Evolutionary conservation across 2,797 vertebrate species (phyloP), one percentile per base, ranked within the genome.

Genomic region (Schizopygopsis malacanthus): DNA sequence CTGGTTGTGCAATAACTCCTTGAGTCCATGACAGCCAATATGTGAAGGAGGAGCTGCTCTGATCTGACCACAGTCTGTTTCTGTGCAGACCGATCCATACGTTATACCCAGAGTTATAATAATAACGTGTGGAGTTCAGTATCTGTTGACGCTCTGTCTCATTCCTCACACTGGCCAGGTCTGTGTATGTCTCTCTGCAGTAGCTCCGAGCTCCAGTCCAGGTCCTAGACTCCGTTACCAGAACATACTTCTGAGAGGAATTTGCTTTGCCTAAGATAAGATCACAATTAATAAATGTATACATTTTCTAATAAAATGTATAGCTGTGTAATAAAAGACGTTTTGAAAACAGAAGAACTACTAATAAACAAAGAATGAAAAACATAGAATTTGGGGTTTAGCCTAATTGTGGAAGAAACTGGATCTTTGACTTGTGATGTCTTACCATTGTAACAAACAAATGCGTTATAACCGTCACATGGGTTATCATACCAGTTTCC

Each of bases 71-170:
- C 6, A 69, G 1, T 88, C 91, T 92, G 1, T 45, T 15, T 82
- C 88, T 89, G 77, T 84, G 8, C n/a, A 94, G 92, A 33, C 92
- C 92, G 0, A 93, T 92, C 93, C 93, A 93, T 16, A 54, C 0
- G 2, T 0, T 3, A 0, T 0, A 52, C 7, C 18, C 56, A 13
- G 22, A 43, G 0, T 8, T 1, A 59, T 22, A 59, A 10, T 39
- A 39, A 39, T 5, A 25, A 61, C 0, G n/a, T 6, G 4, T 28
- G 13, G 10, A 0, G 1, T 2, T 25, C 2, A 63, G n/a, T 63
- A 28, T 63, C 25, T 63, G 59, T 63, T 63, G 59, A 15, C 12
- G 10, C 11, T 63, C n/a, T 6, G 59, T 63, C 11, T 63, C 59
- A 15, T 63, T 63, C 3, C 22, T 63, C 59, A 28, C 59, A 28